Evolutionary conservation across 1,140 invertebrate species (phyloP).

Genomic region (Penaeus indicus): DNA sequence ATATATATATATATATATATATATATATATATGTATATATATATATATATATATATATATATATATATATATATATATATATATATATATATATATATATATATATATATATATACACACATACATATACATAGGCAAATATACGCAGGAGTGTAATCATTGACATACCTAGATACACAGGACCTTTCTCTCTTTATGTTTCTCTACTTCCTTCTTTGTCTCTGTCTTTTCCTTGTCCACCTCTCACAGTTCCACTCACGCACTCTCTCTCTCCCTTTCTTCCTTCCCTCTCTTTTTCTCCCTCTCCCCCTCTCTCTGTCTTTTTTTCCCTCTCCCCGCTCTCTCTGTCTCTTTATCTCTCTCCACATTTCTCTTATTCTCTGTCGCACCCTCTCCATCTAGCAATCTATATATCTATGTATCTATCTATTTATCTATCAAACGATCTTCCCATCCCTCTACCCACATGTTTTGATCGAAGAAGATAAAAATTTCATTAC

Average conservation of each 20-base stretch:
- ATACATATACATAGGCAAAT: slow-evolving; percentile 28
- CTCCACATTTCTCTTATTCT: no score
- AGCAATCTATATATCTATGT: no score
- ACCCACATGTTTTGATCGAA: no score
- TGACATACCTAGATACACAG: neutral
- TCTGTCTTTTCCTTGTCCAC: neutral
- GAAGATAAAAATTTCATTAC: no score
- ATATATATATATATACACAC: slow-evolving; percentile 31
- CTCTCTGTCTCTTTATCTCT: no score
- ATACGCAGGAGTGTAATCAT: slow-evolving; percentile 11
- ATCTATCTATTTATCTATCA: no score
- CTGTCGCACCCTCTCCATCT: no score
- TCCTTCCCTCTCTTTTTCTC: no score
- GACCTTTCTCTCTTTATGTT: neutral
- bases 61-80: slow-evolving; percentile 8
- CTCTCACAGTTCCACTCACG: neutral
- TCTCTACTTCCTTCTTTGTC: neutral
- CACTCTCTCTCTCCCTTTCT: neutral
- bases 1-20: neutral
- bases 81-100: slow-evolving; percentile 21
- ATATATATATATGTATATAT: neutral
- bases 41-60: neutral
- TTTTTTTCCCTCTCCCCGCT: no score
- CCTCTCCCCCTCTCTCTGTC: no score
- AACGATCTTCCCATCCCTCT: no score